These are phyloP conservation scores for Heliconius melpomene DNA, from an alignment of 1,140 invertebrate species.

Conservation along the genomic window DNA sequence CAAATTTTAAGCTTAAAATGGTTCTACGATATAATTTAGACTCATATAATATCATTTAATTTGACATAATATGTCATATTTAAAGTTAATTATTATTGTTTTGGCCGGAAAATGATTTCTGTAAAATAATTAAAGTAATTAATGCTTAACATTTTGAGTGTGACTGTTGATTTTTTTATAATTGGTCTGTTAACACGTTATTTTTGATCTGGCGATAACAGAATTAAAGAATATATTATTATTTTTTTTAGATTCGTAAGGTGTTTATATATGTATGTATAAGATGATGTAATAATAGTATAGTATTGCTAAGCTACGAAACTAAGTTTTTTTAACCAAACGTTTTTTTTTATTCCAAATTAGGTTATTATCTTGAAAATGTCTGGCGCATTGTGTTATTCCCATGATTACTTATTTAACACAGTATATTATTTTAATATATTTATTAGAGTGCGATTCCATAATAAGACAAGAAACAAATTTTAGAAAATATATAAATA, in stretches of 20 bases:
- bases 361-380: no score
- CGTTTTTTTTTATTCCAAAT: no score
- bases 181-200: conserved; percentile 9
- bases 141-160: not conserved
- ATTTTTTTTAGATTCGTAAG: not conserved
- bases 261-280: not conserved
- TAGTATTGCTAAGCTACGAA: not conserved
- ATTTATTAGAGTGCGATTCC: no score
- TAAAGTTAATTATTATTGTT: conserved; percentile 4
- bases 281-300: not conserved
- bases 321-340: no score
- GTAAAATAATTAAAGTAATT: not conserved
- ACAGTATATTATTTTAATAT: no score
- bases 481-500: no score
- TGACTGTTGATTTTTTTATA: not conserved
- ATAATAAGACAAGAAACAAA: no score
- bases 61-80: conserved; percentile 11
- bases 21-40: not conserved
- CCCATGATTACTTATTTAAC: no score
- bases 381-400: no score
- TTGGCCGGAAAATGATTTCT: not conserved
- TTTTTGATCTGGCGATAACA: not conserved
- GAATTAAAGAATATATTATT: not conserved
- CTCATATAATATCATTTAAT: not conserved
- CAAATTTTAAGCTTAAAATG: not conserved